These are phyloP conservation scores for Burhinus oedicnemus DNA, from an alignment of 2,113 vertebrate species.

Conservation along the genomic window DNA sequence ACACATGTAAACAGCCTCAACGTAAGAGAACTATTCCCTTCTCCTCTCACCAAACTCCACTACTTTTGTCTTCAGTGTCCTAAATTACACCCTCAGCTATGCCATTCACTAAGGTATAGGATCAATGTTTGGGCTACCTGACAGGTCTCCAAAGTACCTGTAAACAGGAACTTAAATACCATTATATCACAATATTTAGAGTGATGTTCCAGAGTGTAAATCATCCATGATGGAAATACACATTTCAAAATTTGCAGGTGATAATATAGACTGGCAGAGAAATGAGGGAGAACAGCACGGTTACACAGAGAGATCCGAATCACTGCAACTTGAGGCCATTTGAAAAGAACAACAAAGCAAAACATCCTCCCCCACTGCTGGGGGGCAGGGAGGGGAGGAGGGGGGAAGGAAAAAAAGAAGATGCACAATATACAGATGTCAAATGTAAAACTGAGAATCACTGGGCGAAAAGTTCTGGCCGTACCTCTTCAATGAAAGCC, in stretches of 20 bases:
- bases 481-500: neutral
- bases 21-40: neutral
- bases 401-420: neutral
- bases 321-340: neutral
- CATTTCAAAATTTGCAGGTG: neutral
- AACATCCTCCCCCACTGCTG: neutral
- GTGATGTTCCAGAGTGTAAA: neutral
- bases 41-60: neutral
- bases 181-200: neutral
- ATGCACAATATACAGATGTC: neutral
- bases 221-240: neutral
- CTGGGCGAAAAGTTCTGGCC: neutral
- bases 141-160: neutral
- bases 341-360: neutral
- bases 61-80: slow-evolving; percentile 17
- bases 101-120: neutral
- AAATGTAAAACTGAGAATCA: neutral
- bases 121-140: neutral
- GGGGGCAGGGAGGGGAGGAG: no score
- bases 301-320: neutral
- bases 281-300: neutral
- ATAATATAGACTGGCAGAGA: neutral
- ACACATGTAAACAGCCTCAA: neutral
- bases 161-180: neutral
- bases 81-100: slow-evolving; percentile 4